These are phyloP conservation scores for Alosa alosa DNA, from an alignment of 2,113 vertebrate species.

Conservation along the genomic window DNA sequence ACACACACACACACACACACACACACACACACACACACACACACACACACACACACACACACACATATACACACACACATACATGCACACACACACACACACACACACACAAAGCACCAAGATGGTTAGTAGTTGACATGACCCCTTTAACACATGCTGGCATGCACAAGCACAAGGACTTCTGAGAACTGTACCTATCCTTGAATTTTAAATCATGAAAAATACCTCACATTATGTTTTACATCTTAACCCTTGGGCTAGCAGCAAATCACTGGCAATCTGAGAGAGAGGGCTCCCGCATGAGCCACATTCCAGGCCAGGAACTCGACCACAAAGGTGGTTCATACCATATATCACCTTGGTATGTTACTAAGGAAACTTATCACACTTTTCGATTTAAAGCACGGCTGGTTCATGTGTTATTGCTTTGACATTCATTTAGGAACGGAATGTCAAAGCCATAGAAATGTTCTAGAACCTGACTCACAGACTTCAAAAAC, in stretches of 20 bases:
- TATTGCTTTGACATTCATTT: background rate
- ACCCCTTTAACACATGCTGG: background rate
- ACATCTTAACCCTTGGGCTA: background rate
- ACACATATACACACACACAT: background rate
- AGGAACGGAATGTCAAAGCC: background rate
- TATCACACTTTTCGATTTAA: background rate
- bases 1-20: background rate
- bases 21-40: background rate
- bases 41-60: background rate
- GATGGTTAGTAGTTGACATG: too few species aligned
- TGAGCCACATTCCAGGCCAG: background rate
- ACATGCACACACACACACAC: background rate
- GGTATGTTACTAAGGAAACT: background rate
- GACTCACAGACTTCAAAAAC: background rate
- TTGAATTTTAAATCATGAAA: background rate
- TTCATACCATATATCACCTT: background rate
- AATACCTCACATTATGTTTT: background rate
- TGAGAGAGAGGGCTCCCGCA: background rate
- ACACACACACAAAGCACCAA: background rate
- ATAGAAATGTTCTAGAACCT: background rate
- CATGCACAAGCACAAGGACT: background rate
- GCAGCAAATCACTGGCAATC: background rate
- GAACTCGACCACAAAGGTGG: background rate
- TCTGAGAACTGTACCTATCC: background rate
- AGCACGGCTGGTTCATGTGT: background rate